Conservation (phyloP, 1,140 invertebrate genomes). For the Mactra quadrangularis region DNA sequence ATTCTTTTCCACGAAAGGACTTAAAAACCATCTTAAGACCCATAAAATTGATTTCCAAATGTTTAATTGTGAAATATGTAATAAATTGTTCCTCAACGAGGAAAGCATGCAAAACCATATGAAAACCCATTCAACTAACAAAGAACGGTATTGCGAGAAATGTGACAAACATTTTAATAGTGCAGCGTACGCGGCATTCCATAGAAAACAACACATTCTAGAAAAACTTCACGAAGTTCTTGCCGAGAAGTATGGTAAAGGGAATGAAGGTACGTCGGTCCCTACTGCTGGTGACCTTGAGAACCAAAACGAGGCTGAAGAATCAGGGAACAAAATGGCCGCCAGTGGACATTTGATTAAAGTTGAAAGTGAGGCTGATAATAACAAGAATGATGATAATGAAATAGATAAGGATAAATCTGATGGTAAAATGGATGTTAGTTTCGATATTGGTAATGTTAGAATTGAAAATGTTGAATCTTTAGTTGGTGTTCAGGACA, state of each 20-base stretch:
- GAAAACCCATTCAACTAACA: constrained; percentile 43
- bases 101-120: constrained; percentile 42
- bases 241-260: constrained; percentile 1
- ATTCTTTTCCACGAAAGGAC: constrained; percentile 57
- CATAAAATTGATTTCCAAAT: constrained; percentile 34
- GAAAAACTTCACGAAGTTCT: constrained; percentile 46
- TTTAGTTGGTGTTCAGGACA: too few species aligned
- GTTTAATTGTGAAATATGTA: constrained; percentile 57
- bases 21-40: constrained; percentile 52
- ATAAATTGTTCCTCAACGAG: constrained; percentile 45
- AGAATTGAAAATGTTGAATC: too few species aligned
- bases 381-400: neutral
- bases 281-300: constrained; percentile 5
- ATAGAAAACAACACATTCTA: constrained; percentile 58
- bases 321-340: neutral
- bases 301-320: neutral
- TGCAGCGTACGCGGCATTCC: constrained; percentile 32
- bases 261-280: neutral
- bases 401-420: neutral
- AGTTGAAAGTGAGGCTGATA: neutral
- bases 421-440: neutral
- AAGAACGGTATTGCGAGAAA: constrained; percentile 40
- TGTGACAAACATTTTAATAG: constrained; percentile 59
- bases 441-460: too few species aligned
- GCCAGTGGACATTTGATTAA: neutral